A percentile compares a stretch with the other conserved stretches of the same genome.
Conservation (phyloP, 2,113 vertebrate genomes). For the Macroglossus sobrinus region DNA sequence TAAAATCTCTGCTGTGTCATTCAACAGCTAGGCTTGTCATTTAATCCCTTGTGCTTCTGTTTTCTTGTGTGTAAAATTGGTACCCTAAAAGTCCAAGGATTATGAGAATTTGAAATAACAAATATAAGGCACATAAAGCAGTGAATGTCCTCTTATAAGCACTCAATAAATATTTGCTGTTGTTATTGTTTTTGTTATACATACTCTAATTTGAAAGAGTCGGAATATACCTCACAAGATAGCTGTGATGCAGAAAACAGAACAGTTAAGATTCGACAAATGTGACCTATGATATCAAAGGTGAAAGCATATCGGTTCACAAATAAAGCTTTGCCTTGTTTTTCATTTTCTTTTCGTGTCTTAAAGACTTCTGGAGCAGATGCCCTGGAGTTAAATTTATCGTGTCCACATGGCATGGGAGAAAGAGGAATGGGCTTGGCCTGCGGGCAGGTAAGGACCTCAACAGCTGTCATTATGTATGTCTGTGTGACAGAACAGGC, state of each 20-base stretch:
- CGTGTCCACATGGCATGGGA: constrained; percentile 97
- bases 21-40: background rate
- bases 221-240: background rate
- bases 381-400: constrained; percentile 96
- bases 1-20: background rate
- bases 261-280: background rate
- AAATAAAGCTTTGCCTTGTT: constrained; percentile 23
- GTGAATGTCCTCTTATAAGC: background rate
- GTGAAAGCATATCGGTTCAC: background rate
- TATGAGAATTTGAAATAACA: background rate
- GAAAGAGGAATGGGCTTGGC: constrained; percentile 98
- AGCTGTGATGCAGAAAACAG: background rate
- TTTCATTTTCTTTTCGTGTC: constrained; percentile 39
- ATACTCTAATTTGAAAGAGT: background rate
- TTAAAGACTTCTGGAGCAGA: constrained; percentile 92
- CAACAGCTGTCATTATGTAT: background rate
- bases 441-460: constrained; percentile 92
- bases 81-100: background rate
- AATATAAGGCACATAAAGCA: background rate
- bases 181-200: background rate
- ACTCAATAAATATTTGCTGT: background rate
- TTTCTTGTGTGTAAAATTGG: background rate
- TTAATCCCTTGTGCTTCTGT: background rate
- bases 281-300: background rate
- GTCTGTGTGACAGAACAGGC: constrained; percentile 17